Evolutionary conservation across 1,140 invertebrate species (phyloP), one percentile per base, ranked within the genome.

Genomic region (Drosophila pachea): DNA sequence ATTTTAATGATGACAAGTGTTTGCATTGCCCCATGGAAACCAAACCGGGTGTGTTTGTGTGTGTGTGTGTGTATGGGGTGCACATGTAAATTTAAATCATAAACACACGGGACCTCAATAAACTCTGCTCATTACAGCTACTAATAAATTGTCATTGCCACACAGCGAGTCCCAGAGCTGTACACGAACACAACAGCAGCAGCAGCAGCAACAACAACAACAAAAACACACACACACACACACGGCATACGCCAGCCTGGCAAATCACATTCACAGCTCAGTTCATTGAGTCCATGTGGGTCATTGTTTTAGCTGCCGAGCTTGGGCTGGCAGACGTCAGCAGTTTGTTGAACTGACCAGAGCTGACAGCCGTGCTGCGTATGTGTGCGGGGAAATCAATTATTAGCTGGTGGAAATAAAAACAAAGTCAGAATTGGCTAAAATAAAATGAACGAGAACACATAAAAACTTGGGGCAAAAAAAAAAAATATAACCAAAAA

Each of bases 1-100:
- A 70, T 84, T 86, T 86, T 84, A 86, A 84, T 86, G 79, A 84
- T 79, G 79, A 84, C 81, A 84, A 84, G 78, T 86, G 79, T 84
- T 84, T 84, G 66, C 69, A 49, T 84, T 79, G 55, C 81, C 60
- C 68, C 68, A 65, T 35, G 54, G 53, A 69, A 52, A 64, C 12
- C 53, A 55, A 33, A 9, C 7, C 56, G 5, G 35, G 52, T 61
- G 36, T 22, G 38, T 68, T 2, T 16, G 16, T 60, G 54, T 64
- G 54, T 55, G 9, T 33, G 59, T 52, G 58, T 42, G 47, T 48
- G 7, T 29, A 31, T 55, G 56, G 49, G 61, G 62, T 47, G 45
- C 53, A 63, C 81, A 79, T 76, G 81, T 67, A 84, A 76, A 84
- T 84, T 84, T 79, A 83, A 79, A 86, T 83, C 83, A 83, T 66